phyloP scores from a whole-genome alignment of 2,797 vertebrate species.

The Semotilus atromaculatus region DNA sequence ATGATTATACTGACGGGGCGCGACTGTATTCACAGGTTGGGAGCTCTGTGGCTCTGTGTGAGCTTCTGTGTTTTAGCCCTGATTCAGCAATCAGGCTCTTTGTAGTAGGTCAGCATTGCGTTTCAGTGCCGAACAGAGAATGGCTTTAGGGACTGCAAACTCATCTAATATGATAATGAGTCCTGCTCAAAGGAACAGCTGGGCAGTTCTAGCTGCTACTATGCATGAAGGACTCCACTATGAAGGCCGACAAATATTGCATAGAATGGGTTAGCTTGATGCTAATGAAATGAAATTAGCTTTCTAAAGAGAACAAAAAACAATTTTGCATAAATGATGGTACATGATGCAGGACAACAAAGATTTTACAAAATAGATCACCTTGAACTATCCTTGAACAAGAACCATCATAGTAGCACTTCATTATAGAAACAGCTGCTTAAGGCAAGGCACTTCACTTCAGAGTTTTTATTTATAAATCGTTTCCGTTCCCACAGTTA shows the following conservation, averaged over 20 bases:
- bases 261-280: conserved; percentile 44
- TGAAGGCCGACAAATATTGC: conserved; percentile 4
- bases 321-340: conserved; percentile 3
- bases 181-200: conserved; percentile 55
- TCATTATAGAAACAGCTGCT: neutral
- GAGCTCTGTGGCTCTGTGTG: conserved; percentile 38
- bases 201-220: conserved; percentile 36
- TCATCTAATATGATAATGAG: conserved; percentile 82
- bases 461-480: no score
- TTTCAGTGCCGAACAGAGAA: conserved; percentile 73
- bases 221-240: conserved; percentile 7
- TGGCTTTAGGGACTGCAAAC: conserved; percentile 79
- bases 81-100: conserved; percentile 80
- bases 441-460: conserved; percentile 2
- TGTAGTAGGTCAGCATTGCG: conserved; percentile 61
- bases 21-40: conserved; percentile 29
- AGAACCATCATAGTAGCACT: neutral
- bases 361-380: neutral
- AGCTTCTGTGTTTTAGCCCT: conserved; percentile 74
- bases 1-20: conserved; percentile 8
- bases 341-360: conserved; percentile 11
- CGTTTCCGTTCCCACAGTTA: no score
- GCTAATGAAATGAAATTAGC: conserved; percentile 45
- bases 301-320: conserved; percentile 7
- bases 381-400: neutral